Conservation (phyloP, 1,140 invertebrate species). For the Ceratosolen solmsi region DNA sequence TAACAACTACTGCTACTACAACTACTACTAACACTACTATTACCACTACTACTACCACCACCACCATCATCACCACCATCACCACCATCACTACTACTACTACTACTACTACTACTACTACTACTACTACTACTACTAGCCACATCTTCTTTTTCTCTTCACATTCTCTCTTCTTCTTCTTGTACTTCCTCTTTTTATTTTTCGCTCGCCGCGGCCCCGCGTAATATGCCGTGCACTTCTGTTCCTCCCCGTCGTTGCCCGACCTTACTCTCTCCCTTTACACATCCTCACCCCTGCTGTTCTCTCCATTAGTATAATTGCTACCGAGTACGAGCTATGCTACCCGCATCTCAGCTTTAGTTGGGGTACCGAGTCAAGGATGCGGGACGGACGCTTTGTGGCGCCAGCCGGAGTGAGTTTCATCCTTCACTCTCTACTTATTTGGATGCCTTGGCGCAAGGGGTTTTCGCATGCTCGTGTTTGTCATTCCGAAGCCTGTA, state of each 20-base stretch:
- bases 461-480: slow-evolving; percentile 4
- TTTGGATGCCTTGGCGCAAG: slow-evolving; percentile 4
- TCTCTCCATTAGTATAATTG: slow-evolving; percentile 73
- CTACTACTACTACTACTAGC: neutral
- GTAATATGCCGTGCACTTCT: neutral
- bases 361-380: slow-evolving; percentile 52
- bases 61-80: too few relatives aligned
- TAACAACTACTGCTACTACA: too few relatives aligned
- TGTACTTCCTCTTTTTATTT: neutral
- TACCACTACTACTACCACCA: too few relatives aligned
- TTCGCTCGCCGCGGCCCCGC: too few relatives aligned
- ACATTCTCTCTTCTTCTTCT: neutral
- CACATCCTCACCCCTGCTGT: slow-evolving; percentile 39
- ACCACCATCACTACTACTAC: too few relatives aligned
- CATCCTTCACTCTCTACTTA: slow-evolving; percentile 20
- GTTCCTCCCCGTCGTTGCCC: too few relatives aligned
- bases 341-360: slow-evolving; percentile 63
- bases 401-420: slow-evolving; percentile 12
- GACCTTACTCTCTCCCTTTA: slow-evolving; percentile 3
- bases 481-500: neutral
- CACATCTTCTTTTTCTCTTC: neutral
- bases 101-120: neutral
- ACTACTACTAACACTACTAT: too few relatives aligned
- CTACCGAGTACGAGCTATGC: slow-evolving; percentile 58
- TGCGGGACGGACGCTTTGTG: slow-evolving; percentile 58